phyloP scores from a whole-genome alignment of 2,888 invertebrate species.

The Listrodromus nycthemerus region DNA sequence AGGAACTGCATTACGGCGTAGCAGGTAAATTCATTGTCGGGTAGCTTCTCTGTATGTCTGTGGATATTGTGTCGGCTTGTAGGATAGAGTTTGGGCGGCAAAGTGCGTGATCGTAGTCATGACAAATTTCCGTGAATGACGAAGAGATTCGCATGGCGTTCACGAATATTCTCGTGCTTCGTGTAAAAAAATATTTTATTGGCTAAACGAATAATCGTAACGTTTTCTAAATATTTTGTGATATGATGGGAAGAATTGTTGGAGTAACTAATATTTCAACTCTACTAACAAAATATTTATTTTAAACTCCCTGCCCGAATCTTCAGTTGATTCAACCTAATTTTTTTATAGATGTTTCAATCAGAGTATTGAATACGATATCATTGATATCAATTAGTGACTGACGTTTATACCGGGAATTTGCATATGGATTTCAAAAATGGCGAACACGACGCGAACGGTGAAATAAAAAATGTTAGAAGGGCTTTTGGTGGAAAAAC shows the following conservation, averaged over 20 bases:
- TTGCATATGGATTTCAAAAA: neutral
- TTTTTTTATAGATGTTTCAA: no score
- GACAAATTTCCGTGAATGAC: neutral
- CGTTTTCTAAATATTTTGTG: no score
- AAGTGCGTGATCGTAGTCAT: neutral
- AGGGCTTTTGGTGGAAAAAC: slow-evolving; percentile 42
- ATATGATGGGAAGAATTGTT: no score
- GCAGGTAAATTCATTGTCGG: neutral
- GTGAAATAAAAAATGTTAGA: slow-evolving; percentile 11
- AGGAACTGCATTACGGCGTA: slow-evolving; percentile 33
- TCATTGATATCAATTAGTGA: no score
- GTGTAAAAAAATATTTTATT: neutral
- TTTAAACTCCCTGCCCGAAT: no score
- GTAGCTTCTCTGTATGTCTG: neutral
- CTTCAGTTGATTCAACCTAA: no score
- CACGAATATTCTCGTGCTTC: neutral
- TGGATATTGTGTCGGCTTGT: neutral
- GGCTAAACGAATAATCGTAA: no score
- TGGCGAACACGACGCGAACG: neutral
- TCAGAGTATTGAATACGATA: no score
- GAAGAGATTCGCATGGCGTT: neutral
- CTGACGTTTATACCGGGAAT: no score
- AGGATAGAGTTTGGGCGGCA: neutral
- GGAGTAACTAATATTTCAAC: no score
- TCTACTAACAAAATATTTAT: no score